These are phyloP conservation scores for Callopanchax toddi DNA, from an alignment of 2,113 vertebrate genomes.

Conservation along the genomic window DNA sequence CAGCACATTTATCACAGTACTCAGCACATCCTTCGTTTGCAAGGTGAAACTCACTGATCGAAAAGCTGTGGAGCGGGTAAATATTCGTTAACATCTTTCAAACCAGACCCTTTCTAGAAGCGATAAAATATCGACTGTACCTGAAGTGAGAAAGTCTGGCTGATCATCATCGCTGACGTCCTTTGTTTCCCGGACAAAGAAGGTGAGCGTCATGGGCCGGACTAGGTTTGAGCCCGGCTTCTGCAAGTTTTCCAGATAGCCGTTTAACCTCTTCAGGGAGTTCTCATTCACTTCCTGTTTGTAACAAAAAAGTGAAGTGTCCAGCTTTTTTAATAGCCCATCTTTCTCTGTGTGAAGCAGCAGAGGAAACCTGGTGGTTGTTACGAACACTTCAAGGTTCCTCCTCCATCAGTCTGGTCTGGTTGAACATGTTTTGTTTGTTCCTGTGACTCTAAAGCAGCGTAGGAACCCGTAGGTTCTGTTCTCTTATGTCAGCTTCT, in stretches of 20 bases:
- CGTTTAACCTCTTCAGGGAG: constrained; percentile 93
- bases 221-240: constrained; percentile 83
- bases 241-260: constrained; percentile 92
- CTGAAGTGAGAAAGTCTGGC: constrained; percentile 73
- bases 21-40: constrained; percentile 87
- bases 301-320: background rate
- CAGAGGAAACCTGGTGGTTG: too few relatives aligned
- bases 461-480: too few relatives aligned
- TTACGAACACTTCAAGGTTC: too few relatives aligned
- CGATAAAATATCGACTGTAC: constrained; percentile 66
- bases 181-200: constrained; percentile 90
- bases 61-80: constrained; percentile 80
- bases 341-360: too few relatives aligned
- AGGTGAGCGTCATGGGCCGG: constrained; percentile 89
- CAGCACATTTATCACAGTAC: constrained; percentile 90
- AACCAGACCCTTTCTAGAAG: background rate
- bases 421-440: too few relatives aligned
- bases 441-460: too few relatives aligned
- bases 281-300: constrained; percentile 96
- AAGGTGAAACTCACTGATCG: constrained; percentile 92
- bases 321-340: too few relatives aligned
- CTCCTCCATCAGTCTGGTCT: too few relatives aligned
- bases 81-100: background rate
- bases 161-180: constrained; percentile 76
- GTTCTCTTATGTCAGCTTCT: too few relatives aligned